Evolutionary conservation across 2,797 vertebrate species (phyloP).

Genomic region (Otolemur crassicaudatus): DNA sequence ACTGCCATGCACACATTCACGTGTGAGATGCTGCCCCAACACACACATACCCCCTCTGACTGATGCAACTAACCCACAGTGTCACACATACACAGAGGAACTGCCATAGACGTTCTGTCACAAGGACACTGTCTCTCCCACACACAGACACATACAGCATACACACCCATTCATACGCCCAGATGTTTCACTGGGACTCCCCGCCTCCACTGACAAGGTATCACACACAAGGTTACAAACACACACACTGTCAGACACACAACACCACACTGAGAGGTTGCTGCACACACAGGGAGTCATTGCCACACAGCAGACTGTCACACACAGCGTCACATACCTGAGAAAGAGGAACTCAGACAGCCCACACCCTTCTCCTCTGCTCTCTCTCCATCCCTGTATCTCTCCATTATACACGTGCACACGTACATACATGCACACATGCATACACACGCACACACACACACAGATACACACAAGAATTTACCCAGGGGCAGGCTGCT

Average conservation of each 20-base stretch:
- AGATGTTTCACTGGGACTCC: neutral
- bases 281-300: neutral
- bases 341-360: neutral
- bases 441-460: neutral
- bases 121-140: neutral
- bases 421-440: neutral
- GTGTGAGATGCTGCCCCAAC: neutral
- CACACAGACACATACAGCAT: neutral
- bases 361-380: neutral
- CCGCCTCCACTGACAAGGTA: neutral
- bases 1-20: neutral
- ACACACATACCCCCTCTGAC: neutral
- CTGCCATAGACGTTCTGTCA: neutral
- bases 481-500: neutral
- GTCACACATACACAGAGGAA: neutral
- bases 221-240: neutral
- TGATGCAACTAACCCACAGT: neutral
- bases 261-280: neutral
- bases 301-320: neutral
- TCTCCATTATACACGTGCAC: neutral
- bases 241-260: neutral
- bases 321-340: neutral
- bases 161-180: neutral
- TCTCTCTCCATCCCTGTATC: neutral
- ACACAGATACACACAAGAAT: neutral